Conservation (phyloP, 64 coral and sea anemone genomes). For the Orbicella faveolata region DNA sequence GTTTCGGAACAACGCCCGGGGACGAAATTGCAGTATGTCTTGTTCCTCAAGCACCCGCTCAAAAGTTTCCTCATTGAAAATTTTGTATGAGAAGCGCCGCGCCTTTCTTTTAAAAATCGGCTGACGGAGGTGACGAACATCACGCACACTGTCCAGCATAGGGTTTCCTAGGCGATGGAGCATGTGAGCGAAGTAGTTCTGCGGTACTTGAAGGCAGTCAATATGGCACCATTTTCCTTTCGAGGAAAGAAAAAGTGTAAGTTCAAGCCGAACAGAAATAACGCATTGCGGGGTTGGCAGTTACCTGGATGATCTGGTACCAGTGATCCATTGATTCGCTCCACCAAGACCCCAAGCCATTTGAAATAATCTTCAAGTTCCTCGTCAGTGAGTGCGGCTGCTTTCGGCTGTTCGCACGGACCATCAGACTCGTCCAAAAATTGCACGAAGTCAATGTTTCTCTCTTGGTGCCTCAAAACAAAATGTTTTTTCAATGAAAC, state of each 20-base stretch:
- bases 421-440: neutral
- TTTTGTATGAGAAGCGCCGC: conserved; percentile 10
- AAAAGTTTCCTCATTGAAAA: conserved; percentile 9
- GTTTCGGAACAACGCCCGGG: neutral
- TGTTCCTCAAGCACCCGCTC: neutral
- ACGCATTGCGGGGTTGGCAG: neutral
- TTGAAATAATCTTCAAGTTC: conserved; percentile 8
- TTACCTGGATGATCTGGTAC: conserved; percentile 35
- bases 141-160: neutral
- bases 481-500: conserved; percentile 27
- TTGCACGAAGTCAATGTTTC: neutral
- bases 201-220: conserved; percentile 12
- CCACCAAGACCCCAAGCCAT: neutral
- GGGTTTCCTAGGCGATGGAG: neutral
- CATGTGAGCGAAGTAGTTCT: neutral
- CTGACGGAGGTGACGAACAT: neutral
- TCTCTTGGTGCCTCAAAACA: neutral
- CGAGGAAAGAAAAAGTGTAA: neutral
- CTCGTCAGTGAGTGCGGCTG: neutral
- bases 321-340: neutral
- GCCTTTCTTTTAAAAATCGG: conserved; percentile 6
- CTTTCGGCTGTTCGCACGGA: neutral
- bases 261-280: neutral
- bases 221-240: conserved; percentile 2
- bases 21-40: neutral